These are phyloP conservation scores for Metopolophium dirhodum DNA, from an alignment of 1,140 invertebrate species.

Conservation along the genomic window DNA sequence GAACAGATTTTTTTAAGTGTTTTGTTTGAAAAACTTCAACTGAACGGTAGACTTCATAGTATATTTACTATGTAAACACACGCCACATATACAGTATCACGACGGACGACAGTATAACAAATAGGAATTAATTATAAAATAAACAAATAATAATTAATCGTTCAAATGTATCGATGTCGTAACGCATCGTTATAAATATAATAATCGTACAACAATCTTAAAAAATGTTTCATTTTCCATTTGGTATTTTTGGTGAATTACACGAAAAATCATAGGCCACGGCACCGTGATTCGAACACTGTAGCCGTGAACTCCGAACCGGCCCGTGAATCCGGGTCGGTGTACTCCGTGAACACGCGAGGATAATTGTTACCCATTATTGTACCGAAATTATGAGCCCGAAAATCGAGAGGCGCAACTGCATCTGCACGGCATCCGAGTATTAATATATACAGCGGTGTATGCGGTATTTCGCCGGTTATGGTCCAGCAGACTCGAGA, in stretches of 20 bases:
- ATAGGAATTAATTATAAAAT: no score
- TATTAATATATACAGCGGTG: background rate
- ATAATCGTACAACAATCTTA: background rate
- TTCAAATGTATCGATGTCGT: background rate
- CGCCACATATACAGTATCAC: background rate
- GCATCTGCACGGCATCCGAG: background rate
- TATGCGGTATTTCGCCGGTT: background rate
- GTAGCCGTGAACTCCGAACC: background rate
- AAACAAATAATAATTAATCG: background rate
- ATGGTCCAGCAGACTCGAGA: constrained; percentile 47
- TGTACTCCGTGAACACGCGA: background rate
- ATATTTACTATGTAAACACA: background rate
- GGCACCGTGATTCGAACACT: background rate
- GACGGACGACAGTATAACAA: background rate
- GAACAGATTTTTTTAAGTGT: background rate
- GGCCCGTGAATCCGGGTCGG: background rate
- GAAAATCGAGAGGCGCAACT: background rate
- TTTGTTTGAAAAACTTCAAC: background rate
- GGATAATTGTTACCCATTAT: background rate
- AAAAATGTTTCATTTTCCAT: background rate
- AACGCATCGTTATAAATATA: background rate
- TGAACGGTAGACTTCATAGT: background rate
- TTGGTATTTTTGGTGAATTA: background rate
- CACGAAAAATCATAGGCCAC: background rate
- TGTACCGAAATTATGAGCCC: background rate